Evolutionary conservation across 2,113 vertebrate species (phyloP), one percentile per base, ranked within the genome.

Genomic region (Onychostruthus taczanowskii): DNA sequence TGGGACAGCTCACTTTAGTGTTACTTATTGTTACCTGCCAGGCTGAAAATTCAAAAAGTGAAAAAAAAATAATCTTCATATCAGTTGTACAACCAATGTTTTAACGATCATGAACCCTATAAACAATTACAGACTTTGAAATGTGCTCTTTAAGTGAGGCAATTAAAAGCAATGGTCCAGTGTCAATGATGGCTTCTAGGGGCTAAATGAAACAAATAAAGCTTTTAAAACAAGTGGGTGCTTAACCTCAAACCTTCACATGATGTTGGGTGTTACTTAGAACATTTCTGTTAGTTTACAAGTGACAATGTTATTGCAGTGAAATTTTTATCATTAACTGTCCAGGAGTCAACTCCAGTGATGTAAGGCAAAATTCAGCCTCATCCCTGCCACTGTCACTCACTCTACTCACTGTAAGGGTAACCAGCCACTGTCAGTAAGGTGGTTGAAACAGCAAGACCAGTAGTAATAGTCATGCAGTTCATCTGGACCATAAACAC

Each of bases 151-250:
- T 95, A 93, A 96, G 16, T 84, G 70, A 96, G 84, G 69, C 84
- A 82, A 95, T 98, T 95, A 97, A 92, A 97, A 90, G 79, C 90
- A 85, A 93, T 94, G 93, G 50, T 89, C 87, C 85, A 74, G 44
- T 56, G 70, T 69, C 76, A 89, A 64, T 84, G 76, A 84, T 69
- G 80, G 76, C 43, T 95, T 96, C 94, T 94, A 43, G 24, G 43
- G 53, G 30, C 21, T 88, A 59, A 87, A 23, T 9, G 7, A 97
- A 97, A 97, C 91, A 93, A 93, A 75, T 84, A 95, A 94, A 94
- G 90, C 96, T 94, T 84, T 96, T 95, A 96, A 96, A 97, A 90
- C 78, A 92, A 96, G 81, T 63, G 61, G 85, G 66, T 96, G 66
- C 92, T 97, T 95, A 96, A 96, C 41, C 86, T 97, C 41, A 86